Evolutionary conservation across 2,797 vertebrate genomes (phyloP).

Genomic region (Potorous gilbertii): DNA sequence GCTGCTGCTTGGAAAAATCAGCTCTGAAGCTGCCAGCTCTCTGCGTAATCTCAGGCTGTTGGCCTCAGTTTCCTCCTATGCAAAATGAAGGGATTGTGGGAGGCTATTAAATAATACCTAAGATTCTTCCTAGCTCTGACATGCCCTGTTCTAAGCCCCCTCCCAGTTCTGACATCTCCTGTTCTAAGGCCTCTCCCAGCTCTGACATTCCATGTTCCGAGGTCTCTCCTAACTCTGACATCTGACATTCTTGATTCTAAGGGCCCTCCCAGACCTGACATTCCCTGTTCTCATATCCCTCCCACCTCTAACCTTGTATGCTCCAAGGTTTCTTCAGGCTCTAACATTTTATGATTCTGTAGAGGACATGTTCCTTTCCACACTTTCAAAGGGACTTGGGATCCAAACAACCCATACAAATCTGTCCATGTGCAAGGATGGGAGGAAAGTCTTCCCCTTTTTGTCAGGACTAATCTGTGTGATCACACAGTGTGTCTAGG

Average conservation of each 20-base stretch:
- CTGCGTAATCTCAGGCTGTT: not conserved
- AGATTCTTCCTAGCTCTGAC: not conserved
- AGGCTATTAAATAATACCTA: not conserved
- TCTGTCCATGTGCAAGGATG: not conserved
- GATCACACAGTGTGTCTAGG: not conserved
- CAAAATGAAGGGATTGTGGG: no score
- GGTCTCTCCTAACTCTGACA: no score
- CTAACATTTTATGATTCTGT: not conserved
- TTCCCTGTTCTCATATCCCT: no score
- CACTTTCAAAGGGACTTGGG: not conserved
- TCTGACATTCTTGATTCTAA: no score
- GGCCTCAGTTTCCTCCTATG: slow-evolving; percentile 43
- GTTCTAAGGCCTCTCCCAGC: no score
- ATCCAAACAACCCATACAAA: not conserved
- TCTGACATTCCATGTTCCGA: not conserved
- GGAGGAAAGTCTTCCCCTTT: not conserved
- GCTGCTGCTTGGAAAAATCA: not conserved
- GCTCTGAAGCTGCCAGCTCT: not conserved
- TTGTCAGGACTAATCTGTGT: not conserved
- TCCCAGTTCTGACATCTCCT: not conserved
- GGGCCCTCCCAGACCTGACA: no score
- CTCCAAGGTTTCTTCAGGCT: no score
- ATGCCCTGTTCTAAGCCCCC: not conserved
- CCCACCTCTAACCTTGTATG: no score
- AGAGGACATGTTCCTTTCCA: not conserved